Conservation (phyloP, 92 coral and sea anemone species). For the Epizoanthus illoricatus region DNA sequence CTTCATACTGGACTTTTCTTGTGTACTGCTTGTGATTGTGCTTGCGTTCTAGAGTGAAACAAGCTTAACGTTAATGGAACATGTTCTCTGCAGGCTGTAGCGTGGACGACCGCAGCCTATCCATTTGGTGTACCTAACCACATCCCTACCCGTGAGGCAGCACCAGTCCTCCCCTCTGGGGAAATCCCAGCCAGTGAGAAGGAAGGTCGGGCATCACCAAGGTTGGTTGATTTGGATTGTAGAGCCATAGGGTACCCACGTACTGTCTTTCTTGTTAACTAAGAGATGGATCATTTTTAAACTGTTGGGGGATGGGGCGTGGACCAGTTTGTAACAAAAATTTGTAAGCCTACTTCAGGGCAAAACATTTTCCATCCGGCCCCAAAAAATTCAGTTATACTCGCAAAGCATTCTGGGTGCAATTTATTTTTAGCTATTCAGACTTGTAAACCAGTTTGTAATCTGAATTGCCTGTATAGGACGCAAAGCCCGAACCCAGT, state of each 20-base stretch:
- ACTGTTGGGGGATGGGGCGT: no score
- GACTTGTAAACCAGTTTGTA: not conserved
- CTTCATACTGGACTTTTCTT: not conserved
- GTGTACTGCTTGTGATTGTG: not conserved
- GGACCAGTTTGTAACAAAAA: no score
- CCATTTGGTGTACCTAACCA: conserved; percentile 95
- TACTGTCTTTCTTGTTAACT: no score
- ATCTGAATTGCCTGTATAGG: conserved; percentile 31
- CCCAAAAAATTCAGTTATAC: no score
- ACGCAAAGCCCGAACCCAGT: conserved; percentile 63
- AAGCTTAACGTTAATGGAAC: not conserved
- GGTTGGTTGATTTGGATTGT: conserved; percentile 34
- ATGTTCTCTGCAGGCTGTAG: conserved; percentile 72
- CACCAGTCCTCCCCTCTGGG: conserved; percentile 54
- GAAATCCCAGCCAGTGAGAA: conserved; percentile 31
- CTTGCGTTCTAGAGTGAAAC: not conserved
- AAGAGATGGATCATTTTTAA: no score
- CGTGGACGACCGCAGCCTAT: conserved; percentile 98
- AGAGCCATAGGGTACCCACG: no score
- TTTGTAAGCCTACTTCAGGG: no score
- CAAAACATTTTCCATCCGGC: no score
- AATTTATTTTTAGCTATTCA: not conserved
- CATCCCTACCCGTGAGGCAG: conserved; percentile 85
- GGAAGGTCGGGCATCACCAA: conserved; percentile 49
- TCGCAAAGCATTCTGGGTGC: no score